Evolutionary conservation across 1,140 invertebrate genomes (phyloP), one percentile per base, ranked within the genome.

Genomic region (Drosophila nannoptera): DNA sequence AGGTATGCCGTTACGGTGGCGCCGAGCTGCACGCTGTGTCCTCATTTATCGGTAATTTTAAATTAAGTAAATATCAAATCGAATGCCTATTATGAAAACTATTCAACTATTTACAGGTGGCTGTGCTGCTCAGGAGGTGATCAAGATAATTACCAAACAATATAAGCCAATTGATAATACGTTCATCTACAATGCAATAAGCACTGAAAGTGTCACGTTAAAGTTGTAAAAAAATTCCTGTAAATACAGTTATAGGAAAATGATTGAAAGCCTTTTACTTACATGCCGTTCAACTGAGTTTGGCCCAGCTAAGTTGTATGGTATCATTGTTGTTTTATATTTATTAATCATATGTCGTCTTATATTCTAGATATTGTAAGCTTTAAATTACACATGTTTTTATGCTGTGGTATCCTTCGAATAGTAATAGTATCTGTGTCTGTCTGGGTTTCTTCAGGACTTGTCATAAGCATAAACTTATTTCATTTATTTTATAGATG

Each of bases 81-180:
- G 4, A 14, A 14, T 16, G n/a, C 7, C 14, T n/a, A 12, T 48
- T 12, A 29, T 29, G 2, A 42, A 12, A 11, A 32, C 49, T 42
- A 9, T 8, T 36, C 56, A 22, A 2, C 22, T 22, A 16, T 5
- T 89, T 89, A 9, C 70, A 92, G 94, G 95, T 73, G 98, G 98
- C 2, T 95, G 96, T 88, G 95, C 94, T 40, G 97, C 98, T 9
- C 98, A 99, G 80, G 98, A 99, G 91, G 93, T 94, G 4, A 99
- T 99, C 60, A 99, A 99, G 92, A 91, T 99, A n/a, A 93, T 99
- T 46, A 99, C 98, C 2, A 93, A 94, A 78, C 98, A 99, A 90
- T 99, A 98, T 90, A 95, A 97, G 86, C 98, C 98, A 8, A 92
- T 99, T 40, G 94, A 99, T 90, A 99, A 99, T 90, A 97, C 96